Evolutionary conservation across 2,797 vertebrate genomes (phyloP).

Genomic region (Pangasius sanitwongsei): DNA sequence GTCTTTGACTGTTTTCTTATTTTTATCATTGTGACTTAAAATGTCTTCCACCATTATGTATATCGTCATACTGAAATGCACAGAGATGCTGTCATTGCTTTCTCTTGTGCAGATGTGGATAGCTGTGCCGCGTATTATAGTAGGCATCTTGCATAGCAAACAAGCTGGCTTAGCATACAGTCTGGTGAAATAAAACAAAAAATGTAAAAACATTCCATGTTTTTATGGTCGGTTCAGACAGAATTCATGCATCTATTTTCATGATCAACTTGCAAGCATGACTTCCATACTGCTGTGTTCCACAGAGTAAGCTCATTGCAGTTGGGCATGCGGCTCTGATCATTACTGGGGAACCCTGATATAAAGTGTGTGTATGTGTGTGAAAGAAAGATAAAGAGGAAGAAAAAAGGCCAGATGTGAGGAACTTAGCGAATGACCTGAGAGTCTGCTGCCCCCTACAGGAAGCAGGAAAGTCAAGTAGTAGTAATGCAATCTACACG

Average conservation of each 20-base stretch:
- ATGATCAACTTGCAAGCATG: not conserved
- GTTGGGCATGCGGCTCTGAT: not conserved
- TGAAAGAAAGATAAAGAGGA: not conserved
- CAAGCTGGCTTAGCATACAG: not conserved
- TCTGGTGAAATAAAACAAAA: not conserved
- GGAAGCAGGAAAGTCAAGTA: not conserved
- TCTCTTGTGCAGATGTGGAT: too few species aligned
- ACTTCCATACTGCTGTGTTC: not conserved
- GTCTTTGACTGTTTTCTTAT: not conserved
- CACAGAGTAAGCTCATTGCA: not conserved
- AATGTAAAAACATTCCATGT: too few species aligned
- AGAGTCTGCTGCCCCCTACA: conserved; percentile 15
- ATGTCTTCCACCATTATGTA: not conserved
- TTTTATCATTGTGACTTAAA: too few species aligned
- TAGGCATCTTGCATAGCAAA: too few species aligned
- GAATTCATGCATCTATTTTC: not conserved
- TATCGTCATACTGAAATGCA: too few species aligned
- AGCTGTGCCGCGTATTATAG: too few species aligned
- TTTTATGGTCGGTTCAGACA: too few species aligned
- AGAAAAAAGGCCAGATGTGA: too few species aligned
- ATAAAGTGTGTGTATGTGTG: not conserved
- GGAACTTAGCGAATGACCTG: not conserved
- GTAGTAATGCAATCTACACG: not conserved
- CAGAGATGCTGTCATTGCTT: too few species aligned
- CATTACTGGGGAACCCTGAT: not conserved